These are phyloP conservation scores for Neotoxoptera formosana DNA, from an alignment of 1,140 invertebrate species.

Conservation along the genomic window DNA sequence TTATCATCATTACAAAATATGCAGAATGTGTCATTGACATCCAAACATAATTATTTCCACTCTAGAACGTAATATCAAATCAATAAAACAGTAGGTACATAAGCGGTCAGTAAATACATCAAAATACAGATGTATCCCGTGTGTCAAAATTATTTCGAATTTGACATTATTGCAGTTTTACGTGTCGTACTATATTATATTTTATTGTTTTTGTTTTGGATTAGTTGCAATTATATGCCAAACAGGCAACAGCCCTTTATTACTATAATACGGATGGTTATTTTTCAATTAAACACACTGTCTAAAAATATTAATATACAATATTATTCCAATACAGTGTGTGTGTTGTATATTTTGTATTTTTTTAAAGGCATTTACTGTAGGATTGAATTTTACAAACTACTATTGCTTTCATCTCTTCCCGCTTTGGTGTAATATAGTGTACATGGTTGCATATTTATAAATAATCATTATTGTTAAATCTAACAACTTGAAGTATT, in stretches of 20 bases:
- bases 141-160: not conserved
- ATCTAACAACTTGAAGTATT: not conserved
- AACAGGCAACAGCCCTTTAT: not conserved
- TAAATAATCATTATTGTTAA: not conserved
- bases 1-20: not conserved
- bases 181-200: not conserved
- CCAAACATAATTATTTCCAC: not conserved
- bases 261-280: not conserved
- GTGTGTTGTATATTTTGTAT: no score
- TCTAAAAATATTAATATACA: no score
- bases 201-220: not conserved
- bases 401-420: not conserved
- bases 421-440: not conserved
- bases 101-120: not conserved
- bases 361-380: no score
- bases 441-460: not conserved
- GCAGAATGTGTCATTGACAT: not conserved
- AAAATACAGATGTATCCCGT: not conserved
- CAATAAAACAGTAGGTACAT: not conserved
- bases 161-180: not conserved
- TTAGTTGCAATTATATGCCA: not conserved
- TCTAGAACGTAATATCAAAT: not conserved
- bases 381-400: no score
- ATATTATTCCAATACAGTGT: no score
- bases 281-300: not conserved